Base-by-base conservation (phyloP, 2,888 invertebrate species). In the Tetheella fluctuosa region DNA sequence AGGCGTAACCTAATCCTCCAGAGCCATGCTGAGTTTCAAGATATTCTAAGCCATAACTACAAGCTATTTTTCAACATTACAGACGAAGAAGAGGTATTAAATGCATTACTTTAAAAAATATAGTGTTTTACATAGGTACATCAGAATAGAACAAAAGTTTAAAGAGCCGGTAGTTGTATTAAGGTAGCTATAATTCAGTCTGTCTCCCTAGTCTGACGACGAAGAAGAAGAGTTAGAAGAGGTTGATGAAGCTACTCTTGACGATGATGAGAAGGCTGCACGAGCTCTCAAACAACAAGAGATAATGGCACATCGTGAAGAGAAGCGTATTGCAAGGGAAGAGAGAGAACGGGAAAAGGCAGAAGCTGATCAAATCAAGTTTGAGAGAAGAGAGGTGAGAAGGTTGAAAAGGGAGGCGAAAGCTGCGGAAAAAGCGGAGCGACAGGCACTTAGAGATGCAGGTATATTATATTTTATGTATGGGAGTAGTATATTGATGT, bases 31-130 rank as follows among this genome's bases (percentile, higher is more conserved):
- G 94, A 95, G 61, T 94, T 97, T 48, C 81, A 93, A 64, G 79
- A 90, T 6, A 86, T 96, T 17, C 88, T 97, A 64, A 88, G 90
- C 30, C 91, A 94, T 3, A 97, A 97, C 84, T 95, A 95, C 69
- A 94, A 94, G 60, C 79, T 97, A 5, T 96, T 96, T 74, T 95
- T 96, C 72, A 95, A 96, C 74, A 91, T 96, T 52, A 80, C 92
- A 61, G 91, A 93, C 0, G 93, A 94, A 37, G 86, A 83, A 63
- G 88, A 91, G 80, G 91, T 91, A 79, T 68, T 55, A 23, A 17
- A 53, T 59, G 8, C 42, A 57, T 39, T 23, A 7, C 52, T 25
- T 37, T 37, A 34, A 34, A 10, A 7, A 13, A 34, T 13, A 34
- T 13, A 13, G 30, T 30, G 30, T 10, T 30, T 10, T 34, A 34